phyloP scores from a whole-genome alignment of 2,888 invertebrate genomes.

The Amphimallon solstitiale region DNA sequence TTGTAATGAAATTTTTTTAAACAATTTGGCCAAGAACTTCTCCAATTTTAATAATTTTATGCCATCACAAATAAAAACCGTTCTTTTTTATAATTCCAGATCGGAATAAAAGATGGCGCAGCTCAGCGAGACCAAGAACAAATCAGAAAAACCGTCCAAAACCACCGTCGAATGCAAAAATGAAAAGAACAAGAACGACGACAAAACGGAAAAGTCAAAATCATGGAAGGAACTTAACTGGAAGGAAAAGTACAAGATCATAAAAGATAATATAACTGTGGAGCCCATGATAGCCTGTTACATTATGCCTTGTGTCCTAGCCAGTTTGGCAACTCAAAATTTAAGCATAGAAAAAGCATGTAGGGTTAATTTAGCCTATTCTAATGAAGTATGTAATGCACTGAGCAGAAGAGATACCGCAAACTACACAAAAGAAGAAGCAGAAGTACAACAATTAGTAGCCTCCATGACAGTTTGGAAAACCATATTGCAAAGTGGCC shows the following conservation, averaged over 20 bases:
- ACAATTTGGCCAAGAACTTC: too few relatives aligned
- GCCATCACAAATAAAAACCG: too few relatives aligned
- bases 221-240: conserved; percentile 33
- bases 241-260: conserved; percentile 67
- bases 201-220: conserved; percentile 24
- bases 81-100: background rate
- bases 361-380: conserved; percentile 80
- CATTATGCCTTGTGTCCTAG: conserved; percentile 72
- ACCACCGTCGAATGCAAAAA: conserved; percentile 9
- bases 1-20: too few relatives aligned
- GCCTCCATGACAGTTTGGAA: conserved; percentile 89
- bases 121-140: conserved; percentile 28
- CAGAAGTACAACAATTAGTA: conserved; percentile 75
- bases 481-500: conserved; percentile 82
- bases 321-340: conserved; percentile 84
- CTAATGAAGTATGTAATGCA: conserved; percentile 79
- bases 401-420: conserved; percentile 78
- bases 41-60: too few relatives aligned
- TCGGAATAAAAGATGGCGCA: conserved; percentile 31
- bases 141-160: conserved; percentile 28
- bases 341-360: conserved; percentile 88
- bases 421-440: conserved; percentile 71
- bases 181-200: conserved; percentile 22
- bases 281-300: conserved; percentile 81
- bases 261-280: conserved; percentile 76